Base-by-base conservation (phyloP, 2,797 vertebrate genomes). In the Agapornis canus region DNA sequence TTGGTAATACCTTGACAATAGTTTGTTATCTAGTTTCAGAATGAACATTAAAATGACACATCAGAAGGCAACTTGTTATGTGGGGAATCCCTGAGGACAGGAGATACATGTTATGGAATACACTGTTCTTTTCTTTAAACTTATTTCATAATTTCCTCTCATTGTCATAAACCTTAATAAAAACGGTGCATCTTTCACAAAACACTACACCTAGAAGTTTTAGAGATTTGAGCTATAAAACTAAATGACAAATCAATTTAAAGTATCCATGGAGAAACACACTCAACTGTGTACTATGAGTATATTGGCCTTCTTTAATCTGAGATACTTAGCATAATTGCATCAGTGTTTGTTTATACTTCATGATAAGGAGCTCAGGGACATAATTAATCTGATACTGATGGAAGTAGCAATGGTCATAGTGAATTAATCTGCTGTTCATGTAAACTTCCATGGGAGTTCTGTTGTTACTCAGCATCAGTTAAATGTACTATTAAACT, bases 321-420 rank as follows among this genome's bases (percentile, higher is more conserved):
- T 85, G 78, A 70, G 70, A 69, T 68, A 69, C 80, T 75, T 81
- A 71, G 56, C 59, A 79, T 94, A 94, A 84, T 56, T 79, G 65
- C 59, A 71, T 75, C 90, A n/a, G 3, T 68, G 48, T 87, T 88
- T 85, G 27, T 61, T 85, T 93, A 78, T 76, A 73, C 70, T 95
- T 95, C 65, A 56, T 70, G 48, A 39, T 21, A 89, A 90, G 82
- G 76, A 79, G 43, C 77, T 86, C 47, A 13, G 75, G 84, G 90
- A 93, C n/a, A 40, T 92, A 95, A 97, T 95, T 96, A 95, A 94
- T 94, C 81, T 94, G 22, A 40, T 86, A 45, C 64, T 94, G 87
- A 89, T 93, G 59, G 37, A 87, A 83, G 77, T 78, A 83, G 56
- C 54, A 72, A 10, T 91, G 84, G 90, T 95, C 88, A 90, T 54